Conservation (phyloP, 2,797 vertebrate species). For the Presbytis comata region DNA sequence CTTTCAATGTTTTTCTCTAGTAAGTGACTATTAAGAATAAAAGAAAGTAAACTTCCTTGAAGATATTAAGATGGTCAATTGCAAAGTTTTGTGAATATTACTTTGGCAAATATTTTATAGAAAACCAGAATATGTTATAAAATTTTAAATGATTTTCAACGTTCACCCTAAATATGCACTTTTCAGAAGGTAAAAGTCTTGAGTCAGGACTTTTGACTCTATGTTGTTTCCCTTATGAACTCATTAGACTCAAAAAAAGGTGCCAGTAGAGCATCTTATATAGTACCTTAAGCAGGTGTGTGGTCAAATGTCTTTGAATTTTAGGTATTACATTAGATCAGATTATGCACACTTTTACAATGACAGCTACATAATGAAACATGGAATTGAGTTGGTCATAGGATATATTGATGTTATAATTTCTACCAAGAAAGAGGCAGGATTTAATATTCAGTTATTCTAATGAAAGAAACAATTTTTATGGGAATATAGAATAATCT, state of each 20-base stretch:
- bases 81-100: background rate
- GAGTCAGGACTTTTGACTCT: background rate
- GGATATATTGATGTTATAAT: background rate
- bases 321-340: background rate
- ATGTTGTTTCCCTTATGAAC: background rate
- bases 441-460: background rate
- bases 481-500: background rate
- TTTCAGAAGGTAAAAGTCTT: background rate
- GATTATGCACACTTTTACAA: background rate
- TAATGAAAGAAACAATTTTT: background rate
- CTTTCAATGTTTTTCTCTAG: background rate
- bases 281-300: background rate
- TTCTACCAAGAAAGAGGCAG: background rate
- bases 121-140: background rate
- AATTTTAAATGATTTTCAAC: background rate
- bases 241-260: background rate
- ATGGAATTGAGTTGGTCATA: background rate
- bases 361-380: background rate
- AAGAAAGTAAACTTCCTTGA: background rate
- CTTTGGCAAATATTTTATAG: background rate
- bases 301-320: background rate
- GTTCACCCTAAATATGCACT: background rate
- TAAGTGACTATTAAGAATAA: background rate
- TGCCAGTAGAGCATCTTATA: accelerated
- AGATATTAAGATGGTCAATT: background rate